phyloP scores from a whole-genome alignment of 2,797 vertebrate genomes.

The Chelidonichthys spinosus region DNA sequence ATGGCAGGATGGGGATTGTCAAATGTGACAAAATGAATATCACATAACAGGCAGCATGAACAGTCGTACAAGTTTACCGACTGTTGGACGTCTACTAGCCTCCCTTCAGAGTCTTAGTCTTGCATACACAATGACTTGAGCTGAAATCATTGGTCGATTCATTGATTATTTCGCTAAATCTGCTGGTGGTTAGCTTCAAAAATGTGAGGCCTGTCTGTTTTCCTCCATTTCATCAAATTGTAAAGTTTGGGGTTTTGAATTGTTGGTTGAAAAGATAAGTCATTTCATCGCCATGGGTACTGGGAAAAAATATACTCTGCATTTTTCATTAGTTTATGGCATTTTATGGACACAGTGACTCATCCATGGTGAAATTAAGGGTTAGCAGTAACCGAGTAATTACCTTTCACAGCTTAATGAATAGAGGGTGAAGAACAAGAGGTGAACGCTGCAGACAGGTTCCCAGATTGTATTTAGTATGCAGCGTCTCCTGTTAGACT shows the following conservation, averaged over 20 bases:
- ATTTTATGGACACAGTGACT: neutral
- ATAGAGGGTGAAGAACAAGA: slow-evolving; percentile 9
- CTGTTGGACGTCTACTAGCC: neutral
- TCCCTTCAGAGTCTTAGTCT: neutral
- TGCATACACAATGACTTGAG: neutral
- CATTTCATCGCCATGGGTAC: neutral
- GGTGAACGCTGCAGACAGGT: slow-evolving; percentile 21
- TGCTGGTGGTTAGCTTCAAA: neutral
- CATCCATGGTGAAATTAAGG: neutral
- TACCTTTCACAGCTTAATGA: neutral
- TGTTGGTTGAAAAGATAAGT: neutral
- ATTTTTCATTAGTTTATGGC: neutral
- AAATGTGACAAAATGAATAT: slow-evolving; percentile 10
- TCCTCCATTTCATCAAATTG: neutral
- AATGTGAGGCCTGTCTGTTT: neutral
- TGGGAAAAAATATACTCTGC: neutral
- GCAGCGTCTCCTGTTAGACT: slow-evolving; percentile 43
- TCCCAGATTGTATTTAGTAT: slow-evolving; percentile 37
- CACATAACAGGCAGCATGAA: neutral
- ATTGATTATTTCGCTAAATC: neutral
- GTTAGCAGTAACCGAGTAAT: neutral
- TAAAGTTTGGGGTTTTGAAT: neutral
- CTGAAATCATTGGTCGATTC: neutral
- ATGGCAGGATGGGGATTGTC: neutral
- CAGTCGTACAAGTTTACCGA: neutral